Evolutionary conservation across 2,113 vertebrate species (phyloP).

Genomic region (Prietella phreatophila): DNA sequence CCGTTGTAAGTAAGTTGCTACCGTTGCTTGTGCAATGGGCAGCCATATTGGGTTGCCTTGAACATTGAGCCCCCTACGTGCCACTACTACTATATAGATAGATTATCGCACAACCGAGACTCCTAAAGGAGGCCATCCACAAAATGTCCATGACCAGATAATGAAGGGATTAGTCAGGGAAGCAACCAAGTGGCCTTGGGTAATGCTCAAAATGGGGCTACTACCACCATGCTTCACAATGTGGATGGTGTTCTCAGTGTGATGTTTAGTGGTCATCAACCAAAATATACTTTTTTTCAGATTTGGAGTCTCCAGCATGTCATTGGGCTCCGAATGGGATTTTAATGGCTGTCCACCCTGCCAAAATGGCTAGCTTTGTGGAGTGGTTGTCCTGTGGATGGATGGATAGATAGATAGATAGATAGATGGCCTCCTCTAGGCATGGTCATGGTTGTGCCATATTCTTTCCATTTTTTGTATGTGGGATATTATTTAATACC

Average conservation of each 20-base stretch:
- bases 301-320: background rate
- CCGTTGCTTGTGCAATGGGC: background rate
- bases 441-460: no score
- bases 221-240: background rate
- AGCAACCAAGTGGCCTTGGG: background rate
- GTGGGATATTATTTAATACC: no score
- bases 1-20: background rate
- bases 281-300: background rate
- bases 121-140: background rate
- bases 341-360: no score
- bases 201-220: background rate
- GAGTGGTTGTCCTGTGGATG: no score
- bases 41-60: background rate
- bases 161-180: background rate
- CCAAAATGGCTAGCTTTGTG: no score
- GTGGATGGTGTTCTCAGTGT: background rate
- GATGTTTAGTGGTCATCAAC: background rate
- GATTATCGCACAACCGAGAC: background rate
- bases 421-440: no score
- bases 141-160: background rate
- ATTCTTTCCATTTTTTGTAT: no score
- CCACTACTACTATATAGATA: background rate
- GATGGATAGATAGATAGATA: no score
- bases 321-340: no score
- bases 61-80: background rate